Evolutionary conservation across 1,140 invertebrate species (phyloP), one percentile per base, ranked within the genome.

Genomic region (Goniozus legneri): DNA sequence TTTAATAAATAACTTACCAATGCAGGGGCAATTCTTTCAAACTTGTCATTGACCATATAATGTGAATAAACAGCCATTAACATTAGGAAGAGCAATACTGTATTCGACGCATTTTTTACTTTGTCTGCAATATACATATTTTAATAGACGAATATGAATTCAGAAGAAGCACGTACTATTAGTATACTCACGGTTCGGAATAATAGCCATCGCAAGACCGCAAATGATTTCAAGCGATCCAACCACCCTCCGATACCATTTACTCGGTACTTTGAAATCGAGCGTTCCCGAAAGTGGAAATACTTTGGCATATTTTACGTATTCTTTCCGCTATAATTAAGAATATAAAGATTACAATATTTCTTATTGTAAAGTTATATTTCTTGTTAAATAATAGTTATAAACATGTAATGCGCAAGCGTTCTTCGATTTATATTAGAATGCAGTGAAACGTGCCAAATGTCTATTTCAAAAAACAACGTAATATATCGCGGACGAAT

Each of bases 261-360:
- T 92, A 49, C 93, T 89, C 50, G 91, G 89, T 46, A 95, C 78
- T 78, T 94, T 94, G 58, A 94, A 85, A 60, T 91, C 87, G 48
- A 94, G 74, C 16, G 83, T 79, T 53, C 86, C 84, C 2, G 88
- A 81, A 4, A 97, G 76, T 27, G 95, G 95, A 73, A 98, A 97
- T 12, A 97, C 94, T 81, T 96, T 97, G 7, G 93, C 88, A 78
- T 95, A 96, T 76, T 93, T 91, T 1, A 97, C 93, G 71, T 95
- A 98, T 72, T 95, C 92, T 77, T 95, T 95, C 71, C 94, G 84
- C 93, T 97, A 10, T 10, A 34, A 46, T 22, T 15, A 41, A 41
- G 2, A 8, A 27, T 19, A 22, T 36, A 43, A 41, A 15, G 10
- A n/a, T n/a, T n/a, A n/a, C n/a, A n/a, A n/a, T n/a, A n/a, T n/a